A percentile compares a stretch with the other conserved stretches of the same genome.
Evolutionary conservation across 1,140 invertebrate genomes (phyloP).

Genomic region (Ostrea edulis): DNA sequence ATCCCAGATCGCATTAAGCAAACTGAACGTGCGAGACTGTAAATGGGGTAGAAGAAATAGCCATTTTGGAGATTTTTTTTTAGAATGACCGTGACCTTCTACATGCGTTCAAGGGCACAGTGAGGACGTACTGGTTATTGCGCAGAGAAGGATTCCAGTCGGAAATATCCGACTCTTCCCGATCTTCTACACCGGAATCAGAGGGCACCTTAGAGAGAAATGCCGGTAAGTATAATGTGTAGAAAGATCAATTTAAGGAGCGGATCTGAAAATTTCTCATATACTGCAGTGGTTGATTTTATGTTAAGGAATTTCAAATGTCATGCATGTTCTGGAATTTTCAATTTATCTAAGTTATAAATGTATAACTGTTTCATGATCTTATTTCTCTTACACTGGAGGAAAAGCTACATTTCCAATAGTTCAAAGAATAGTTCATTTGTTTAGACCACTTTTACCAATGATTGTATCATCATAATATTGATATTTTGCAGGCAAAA

Average conservation of each 20-base stretch:
- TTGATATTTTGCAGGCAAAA: constrained; percentile 3
- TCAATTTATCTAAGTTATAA: too few relatives aligned
- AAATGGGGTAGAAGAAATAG: too few relatives aligned
- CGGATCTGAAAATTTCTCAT: neutral
- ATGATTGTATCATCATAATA: neutral
- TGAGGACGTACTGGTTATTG: constrained; percentile 53
- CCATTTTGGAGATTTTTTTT: neutral
- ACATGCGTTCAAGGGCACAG: constrained; percentile 36
- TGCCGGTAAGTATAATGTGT: neutral
- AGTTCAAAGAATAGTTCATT: neutral
- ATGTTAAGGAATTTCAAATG: too few relatives aligned
- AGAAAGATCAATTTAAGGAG: neutral
- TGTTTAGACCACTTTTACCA: neutral
- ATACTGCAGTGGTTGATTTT: too few relatives aligned
- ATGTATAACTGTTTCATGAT: too few relatives aligned
- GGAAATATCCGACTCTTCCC: constrained; percentile 30
- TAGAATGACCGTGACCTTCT: constrained; percentile 45
- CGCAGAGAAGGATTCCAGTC: constrained; percentile 24
- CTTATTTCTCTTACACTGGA: too few relatives aligned
- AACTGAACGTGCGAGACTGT: too few relatives aligned
- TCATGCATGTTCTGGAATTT: too few relatives aligned
- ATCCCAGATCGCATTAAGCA: too few relatives aligned
- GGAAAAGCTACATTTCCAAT: neutral
- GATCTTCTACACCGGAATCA: constrained; percentile 8
- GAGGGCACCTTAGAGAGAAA: constrained; percentile 5